Base-by-base conservation (phyloP, 2,113 vertebrate genomes). In the Bufo bufo region DNA sequence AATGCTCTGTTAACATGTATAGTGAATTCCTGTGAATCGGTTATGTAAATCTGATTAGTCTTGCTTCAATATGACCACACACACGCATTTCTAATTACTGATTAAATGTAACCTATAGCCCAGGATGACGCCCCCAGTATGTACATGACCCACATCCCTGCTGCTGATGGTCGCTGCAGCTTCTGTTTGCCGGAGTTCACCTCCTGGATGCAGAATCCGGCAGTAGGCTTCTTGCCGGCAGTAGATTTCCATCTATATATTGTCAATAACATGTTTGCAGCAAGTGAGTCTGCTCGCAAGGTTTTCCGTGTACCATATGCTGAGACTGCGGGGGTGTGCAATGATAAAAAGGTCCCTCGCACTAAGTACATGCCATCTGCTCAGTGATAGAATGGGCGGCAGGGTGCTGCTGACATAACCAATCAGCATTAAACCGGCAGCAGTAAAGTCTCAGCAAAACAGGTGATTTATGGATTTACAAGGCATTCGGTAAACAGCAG, bases 361-460 rank as follows among this genome's bases (percentile, higher is more conserved):
- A 52, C 93, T 93, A 95, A 96, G 95, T 94, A 95, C 89, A 91
- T 93, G 90, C 94, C 95, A 96, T 95, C 95, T 96, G 95, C 90
- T 95, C 93, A 90, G 91, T 93, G 87, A 93, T 92, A 91, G 90
- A 85, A 87, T 89, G 85, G 86, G 90, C 89, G 91, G 82, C 89
- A 92, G 90, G 87, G 90, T 90, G 78, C 1, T 89, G 92, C 90
- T 89, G 89, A 92, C 89, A 90, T 90, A 89, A 94, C 92, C 92
- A 91, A 92, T 93, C 93, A 92, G 92, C 91, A 89, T 83, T 91
- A 90, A 90, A 93, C 91, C 91, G 90, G 77, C 90, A 94, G 91
- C 91, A 92, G 92, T 94, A 94, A 93, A 94, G 91, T 92, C 92
- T 94, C 94, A 90, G 93, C 92, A 88, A 91, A 91, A 91, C 85